Evolutionary conservation across 2,797 vertebrate genomes (phyloP), one percentile per base, ranked within the genome.

Genomic region (Trematomus bernacchii): DNA sequence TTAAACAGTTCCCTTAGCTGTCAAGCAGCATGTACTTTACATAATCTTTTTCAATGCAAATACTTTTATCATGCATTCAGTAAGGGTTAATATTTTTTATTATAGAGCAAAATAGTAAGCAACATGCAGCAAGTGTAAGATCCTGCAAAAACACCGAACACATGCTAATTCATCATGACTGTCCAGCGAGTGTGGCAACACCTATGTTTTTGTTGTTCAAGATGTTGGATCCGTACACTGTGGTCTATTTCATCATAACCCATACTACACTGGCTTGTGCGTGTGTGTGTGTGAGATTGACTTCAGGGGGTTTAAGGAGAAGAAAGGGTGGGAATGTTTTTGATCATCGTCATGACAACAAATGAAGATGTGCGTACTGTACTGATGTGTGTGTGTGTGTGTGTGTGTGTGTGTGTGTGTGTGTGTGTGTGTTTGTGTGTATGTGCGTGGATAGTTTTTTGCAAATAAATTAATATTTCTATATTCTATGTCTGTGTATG

Each of bases 311-410:
- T 83, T 87, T 77, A 60, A 61, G 67, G 43, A 71, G 30, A 71
- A 82, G 16, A 70, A 48, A 80, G 83, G 88, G 86, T 80, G 88
- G 88, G 71, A 76, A 80, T 89, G 86, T 86, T 89, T 79, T 83
- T 86, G 82, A 84, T 87, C 65, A 73, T 77, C 72, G 76, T 72
- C 81, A 90, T 90, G 73, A 80, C 53, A 69, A 88, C 77, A 80
- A 75, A 89, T 80, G 57, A 77, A 77, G 66, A 88, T 67, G 70
- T 80, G 67, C 57, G 51, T 21, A 44, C 51, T 76, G 27, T 13
- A 50, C n/a, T 62, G 47, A 63, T 80, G 72, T 63, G 15, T 11
- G 44, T 71, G 30, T 61, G 51, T 71, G 58, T 33, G 1, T 7
- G 33, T 33, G 7, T 37, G 33, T 37, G 33, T 4, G 27, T 27